A percentile compares a stretch with the other conserved stretches of the same genome.
These are phyloP conservation scores for Darevskia mixta DNA, from an alignment of 2,797 vertebrate species.

Conservation along the genomic window DNA sequence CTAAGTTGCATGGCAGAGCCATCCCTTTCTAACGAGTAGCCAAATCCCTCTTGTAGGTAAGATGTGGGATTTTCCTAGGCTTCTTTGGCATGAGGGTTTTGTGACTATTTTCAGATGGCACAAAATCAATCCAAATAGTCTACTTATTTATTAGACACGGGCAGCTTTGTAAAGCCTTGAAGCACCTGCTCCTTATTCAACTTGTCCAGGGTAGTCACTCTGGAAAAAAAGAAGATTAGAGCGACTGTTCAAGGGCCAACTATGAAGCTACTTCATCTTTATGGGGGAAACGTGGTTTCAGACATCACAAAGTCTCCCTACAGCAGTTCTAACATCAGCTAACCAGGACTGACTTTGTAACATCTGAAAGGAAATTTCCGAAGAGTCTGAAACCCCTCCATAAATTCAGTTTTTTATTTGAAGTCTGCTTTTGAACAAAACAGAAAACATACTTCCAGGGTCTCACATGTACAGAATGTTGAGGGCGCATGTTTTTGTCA, in stretches of 20 bases:
- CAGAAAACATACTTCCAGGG: neutral
- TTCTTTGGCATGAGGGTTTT: neutral
- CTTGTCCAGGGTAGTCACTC: neutral
- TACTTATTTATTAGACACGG: neutral
- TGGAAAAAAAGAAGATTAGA: neutral
- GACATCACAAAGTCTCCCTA: neutral
- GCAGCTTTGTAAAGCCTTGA: neutral
- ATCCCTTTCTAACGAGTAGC: no score
- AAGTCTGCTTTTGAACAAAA: conserved; percentile 6
- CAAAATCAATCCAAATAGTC: conserved; percentile 9
- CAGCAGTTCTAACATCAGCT: neutral
- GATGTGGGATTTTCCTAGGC: neutral
- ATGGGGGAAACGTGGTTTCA: neutral
- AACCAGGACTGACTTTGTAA: neutral
- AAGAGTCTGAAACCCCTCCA: neutral
- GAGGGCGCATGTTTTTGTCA: neutral
- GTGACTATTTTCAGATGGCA: conserved; percentile 17
- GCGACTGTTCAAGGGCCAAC: conserved; percentile 1
- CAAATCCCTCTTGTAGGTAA: neutral
- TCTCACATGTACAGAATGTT: neutral
- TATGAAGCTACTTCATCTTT: neutral
- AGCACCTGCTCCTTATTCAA: conserved; percentile 8
- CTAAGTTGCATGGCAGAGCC: neutral
- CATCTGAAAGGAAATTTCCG: conserved; percentile 4
- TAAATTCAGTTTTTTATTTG: conserved; percentile 12